phyloP scores from a whole-genome alignment of 1,140 invertebrate species.

The Trichoplusia ni region DNA sequence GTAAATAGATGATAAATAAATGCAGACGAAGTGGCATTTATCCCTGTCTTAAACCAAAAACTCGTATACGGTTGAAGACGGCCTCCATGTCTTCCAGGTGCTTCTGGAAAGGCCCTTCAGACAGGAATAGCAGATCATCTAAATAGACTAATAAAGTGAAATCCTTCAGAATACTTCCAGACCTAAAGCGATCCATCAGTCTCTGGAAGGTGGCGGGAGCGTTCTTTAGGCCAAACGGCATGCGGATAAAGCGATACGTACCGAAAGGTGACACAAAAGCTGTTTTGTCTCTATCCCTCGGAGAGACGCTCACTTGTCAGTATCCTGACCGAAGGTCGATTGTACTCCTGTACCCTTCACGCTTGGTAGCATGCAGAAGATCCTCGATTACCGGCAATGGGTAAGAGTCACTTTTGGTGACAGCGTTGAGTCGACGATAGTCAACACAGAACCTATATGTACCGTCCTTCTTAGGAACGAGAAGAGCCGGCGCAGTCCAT shows the following conservation, averaged over 20 bases:
- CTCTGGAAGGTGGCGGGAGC: constrained; percentile 72
- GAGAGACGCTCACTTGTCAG: constrained; percentile 58
- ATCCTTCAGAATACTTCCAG: constrained; percentile 34
- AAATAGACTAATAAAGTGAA: constrained; percentile 63
- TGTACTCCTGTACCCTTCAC: constrained; percentile 60
- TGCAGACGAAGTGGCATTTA: constrained; percentile 61
- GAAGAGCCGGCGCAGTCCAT: constrained; percentile 77
- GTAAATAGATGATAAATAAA: too few relatives aligned
- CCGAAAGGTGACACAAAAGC: constrained; percentile 69
- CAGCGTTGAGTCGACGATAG: constrained; percentile 38
- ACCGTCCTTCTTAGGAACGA: constrained; percentile 75
- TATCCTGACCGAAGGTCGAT: constrained; percentile 76
- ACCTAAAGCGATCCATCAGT: constrained; percentile 57
- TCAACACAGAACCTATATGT: constrained; percentile 55
- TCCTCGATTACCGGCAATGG: constrained; percentile 81
- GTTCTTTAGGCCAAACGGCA: constrained; percentile 68
- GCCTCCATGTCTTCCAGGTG: constrained; percentile 54
- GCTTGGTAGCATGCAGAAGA: constrained; percentile 60
- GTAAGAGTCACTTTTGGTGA: constrained; percentile 50
- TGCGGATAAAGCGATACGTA: constrained; percentile 58
- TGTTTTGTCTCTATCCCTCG: constrained; percentile 66
- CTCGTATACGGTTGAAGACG: constrained; percentile 40
- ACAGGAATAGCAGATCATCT: constrained; percentile 69
- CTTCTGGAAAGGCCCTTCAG: constrained; percentile 47
- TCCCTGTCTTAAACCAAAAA: constrained; percentile 39